Evolutionary conservation across 2,113 vertebrate species (phyloP), one percentile per base, ranked within the genome.

Genomic region (Poecile atricapillus): DNA sequence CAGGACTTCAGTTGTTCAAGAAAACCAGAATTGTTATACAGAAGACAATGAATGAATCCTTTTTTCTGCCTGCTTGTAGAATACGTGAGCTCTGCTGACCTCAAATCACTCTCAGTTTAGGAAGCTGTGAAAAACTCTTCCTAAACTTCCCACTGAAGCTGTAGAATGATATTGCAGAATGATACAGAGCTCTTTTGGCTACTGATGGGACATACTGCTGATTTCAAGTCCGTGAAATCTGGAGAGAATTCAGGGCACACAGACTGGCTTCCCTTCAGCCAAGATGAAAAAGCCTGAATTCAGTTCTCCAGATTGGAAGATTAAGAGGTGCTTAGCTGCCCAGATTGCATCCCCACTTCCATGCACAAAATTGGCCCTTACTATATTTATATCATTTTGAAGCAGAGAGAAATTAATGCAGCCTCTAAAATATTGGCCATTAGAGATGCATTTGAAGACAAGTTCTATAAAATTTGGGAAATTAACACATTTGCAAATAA

Each of bases 271-370:
- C 17, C 49, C 41, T 84, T 60, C 77, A 90, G 64, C 87, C 91
- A 94, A 94, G 58, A 94, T 58, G 70, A 91, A 91, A 84, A 59
- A 89, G 5, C 47, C 44, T 82, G 62, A 91, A 89, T 94, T 95
- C 63, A 53, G 0, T 84, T 65, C 20, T 94, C 84, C 91, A 95
- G 87, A 89, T 84, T 94, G 77, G 49, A 91, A 91, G 84, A 95
- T 82, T 94, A 95, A 94, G 89, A 91, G 62, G 58, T 97, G 76
- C 47, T 90, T 80, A 74, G 83, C 63, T 94, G 63, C 56, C 92
- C 94, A 94, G 90, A 92, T 94, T 96, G 82, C 83, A 33, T 94
- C 92, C 80, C 49, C 49, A 27, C n/a, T 93, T 87, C 65, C n/a
- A 0, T 64, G 69, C 65, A 79, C 58, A 64, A 84, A 91, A 82